These are phyloP conservation scores for Apantesis nais DNA, from an alignment of 2,888 invertebrate genomes.

Conservation along the genomic window DNA sequence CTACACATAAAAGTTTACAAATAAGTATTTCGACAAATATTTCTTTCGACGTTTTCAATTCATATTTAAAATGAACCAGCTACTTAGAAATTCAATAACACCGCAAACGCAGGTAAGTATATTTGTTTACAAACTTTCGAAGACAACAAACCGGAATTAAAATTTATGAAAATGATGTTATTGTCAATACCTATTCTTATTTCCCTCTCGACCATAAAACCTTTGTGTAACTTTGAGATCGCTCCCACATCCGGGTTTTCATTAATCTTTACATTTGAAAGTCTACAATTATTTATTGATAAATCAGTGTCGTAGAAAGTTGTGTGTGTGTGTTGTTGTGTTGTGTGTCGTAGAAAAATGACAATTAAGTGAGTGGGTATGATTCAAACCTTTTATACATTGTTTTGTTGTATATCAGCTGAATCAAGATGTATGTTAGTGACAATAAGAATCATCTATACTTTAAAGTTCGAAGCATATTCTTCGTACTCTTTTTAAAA, in stretches of 20 bases:
- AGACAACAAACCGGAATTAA: constrained; percentile 6
- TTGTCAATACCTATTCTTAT: constrained; percentile 13
- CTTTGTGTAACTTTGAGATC: constrained; percentile 15
- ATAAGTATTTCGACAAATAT: neutral
- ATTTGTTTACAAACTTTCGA: neutral
- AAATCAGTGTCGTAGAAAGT: neutral
- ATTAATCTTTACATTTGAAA: neutral
- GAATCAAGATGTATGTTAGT: neutral
- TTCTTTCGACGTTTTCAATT: neutral
- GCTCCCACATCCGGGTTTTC: neutral
- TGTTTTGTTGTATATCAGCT: neutral
- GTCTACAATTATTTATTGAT: constrained; percentile 6
- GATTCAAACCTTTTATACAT: neutral
- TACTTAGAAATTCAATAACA: neutral
- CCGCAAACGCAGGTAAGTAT: neutral
- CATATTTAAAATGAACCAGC: neutral
- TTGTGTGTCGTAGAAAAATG: neutral
- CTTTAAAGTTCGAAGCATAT: neutral
- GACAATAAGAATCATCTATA: neutral
- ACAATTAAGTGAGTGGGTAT: neutral
- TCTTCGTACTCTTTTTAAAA: too few relatives aligned
- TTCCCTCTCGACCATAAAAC: constrained; percentile 17
- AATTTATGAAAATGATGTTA: constrained; percentile 10
- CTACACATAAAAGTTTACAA: neutral
- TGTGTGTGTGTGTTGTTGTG: too few relatives aligned